Percentiles rank a stretch among this genome's conserved stretches.
These are phyloP conservation scores for Microcebus griseorufus DNA, from an alignment of 2,113 vertebrate species.

Conservation along the genomic window DNA sequence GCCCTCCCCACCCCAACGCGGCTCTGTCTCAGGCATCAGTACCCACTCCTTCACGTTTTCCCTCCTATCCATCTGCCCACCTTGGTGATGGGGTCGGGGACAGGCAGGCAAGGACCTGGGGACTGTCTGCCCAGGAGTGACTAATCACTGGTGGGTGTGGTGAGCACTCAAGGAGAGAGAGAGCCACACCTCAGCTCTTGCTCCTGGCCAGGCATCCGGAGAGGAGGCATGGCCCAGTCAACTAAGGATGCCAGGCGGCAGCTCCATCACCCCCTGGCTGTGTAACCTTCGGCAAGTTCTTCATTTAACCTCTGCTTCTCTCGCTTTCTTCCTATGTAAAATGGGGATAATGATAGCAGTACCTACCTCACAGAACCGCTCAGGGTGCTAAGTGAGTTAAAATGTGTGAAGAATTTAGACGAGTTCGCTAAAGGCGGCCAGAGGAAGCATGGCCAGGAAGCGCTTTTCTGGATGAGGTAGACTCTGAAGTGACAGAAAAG, in stretches of 20 bases:
- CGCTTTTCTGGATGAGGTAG: neutral
- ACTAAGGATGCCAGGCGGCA: neutral
- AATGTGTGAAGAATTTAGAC: slow-evolving; percentile 27
- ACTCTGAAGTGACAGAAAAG: slow-evolving; percentile 9
- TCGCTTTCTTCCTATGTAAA: slow-evolving; percentile 6
- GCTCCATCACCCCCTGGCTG: neutral
- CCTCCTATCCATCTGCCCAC: neutral
- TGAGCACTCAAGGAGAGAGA: neutral
- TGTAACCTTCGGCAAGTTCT: neutral
- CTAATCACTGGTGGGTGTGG: neutral
- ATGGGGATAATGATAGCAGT: neutral
- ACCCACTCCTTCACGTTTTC: neutral
- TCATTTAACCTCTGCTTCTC: neutral
- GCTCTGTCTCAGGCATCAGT: slow-evolving; percentile 13
- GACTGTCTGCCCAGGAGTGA: neutral
- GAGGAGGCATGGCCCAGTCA: neutral
- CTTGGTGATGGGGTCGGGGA: neutral
- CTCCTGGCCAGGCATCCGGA: neutral
- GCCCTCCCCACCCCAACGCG: neutral
- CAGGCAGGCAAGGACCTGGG: neutral
- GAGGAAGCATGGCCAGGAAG: neutral
- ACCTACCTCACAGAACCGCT: neutral
- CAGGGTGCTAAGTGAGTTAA: neutral
- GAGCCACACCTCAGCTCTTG: neutral
- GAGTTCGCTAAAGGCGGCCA: neutral